These are phyloP conservation scores for Toxotes jaculatrix DNA, from an alignment of 2,113 vertebrate genomes.

Conservation along the genomic window DNA sequence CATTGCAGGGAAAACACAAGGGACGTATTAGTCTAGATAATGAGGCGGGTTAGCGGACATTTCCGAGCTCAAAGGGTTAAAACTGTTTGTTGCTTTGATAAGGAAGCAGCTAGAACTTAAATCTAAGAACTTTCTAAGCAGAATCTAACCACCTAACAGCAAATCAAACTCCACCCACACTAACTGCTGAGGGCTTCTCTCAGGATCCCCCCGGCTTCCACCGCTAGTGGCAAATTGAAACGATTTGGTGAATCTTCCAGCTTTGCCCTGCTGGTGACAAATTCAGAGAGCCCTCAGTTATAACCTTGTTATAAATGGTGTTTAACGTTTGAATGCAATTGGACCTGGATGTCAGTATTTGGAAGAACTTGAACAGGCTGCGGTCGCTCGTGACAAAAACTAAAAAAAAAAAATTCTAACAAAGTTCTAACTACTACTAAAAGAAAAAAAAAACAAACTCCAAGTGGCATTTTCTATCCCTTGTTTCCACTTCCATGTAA, in stretches of 20 bases:
- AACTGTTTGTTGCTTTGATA: conserved; percentile 58
- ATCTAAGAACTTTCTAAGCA: conserved; percentile 57
- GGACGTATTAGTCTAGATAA: conserved; percentile 9
- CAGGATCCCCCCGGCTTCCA: neutral
- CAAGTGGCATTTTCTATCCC: conserved; percentile 2
- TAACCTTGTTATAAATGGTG: conserved; percentile 82
- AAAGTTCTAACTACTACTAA: conserved; percentile 71
- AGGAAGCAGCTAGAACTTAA: conserved; percentile 48
- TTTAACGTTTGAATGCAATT: conserved; percentile 65
- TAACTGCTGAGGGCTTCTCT: conserved; percentile 82
- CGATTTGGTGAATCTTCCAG: conserved; percentile 10
- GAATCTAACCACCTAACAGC: conserved; percentile 85
- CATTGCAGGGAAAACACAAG: neutral
- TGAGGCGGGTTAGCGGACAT: conserved; percentile 57
- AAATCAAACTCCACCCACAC: conserved; percentile 79
- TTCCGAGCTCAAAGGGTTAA: conserved; percentile 85
- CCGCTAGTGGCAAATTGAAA: neutral
- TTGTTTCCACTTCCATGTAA: conserved; percentile 23
- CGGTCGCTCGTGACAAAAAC: conserved; percentile 49
- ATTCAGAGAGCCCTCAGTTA: conserved; percentile 80
- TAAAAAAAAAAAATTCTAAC: conserved; percentile 65
- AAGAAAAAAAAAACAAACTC: conserved; percentile 29
- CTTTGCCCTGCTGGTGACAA: conserved; percentile 35
- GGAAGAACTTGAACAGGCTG: conserved; percentile 79
- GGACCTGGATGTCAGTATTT: conserved; percentile 62